phyloP scores from a whole-genome alignment of 2,888 invertebrate species.

The Thysanoteuthis rhombus region DNA sequence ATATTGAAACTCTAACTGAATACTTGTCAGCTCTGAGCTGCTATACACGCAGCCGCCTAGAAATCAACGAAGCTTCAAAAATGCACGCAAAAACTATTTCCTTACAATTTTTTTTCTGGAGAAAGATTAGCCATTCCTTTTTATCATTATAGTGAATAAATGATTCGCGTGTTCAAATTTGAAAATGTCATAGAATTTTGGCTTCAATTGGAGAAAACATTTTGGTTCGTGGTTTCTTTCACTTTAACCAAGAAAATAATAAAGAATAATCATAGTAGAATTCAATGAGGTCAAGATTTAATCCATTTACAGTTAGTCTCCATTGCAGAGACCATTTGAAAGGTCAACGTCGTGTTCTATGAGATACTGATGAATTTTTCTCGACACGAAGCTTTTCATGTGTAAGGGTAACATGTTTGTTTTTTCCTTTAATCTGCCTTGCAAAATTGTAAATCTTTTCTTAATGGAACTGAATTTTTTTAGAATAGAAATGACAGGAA shows the following conservation, averaged over 20 bases:
- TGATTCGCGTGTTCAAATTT: background rate
- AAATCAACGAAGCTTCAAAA: background rate
- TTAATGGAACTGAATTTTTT: background rate
- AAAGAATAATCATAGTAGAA: background rate
- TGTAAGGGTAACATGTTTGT: background rate
- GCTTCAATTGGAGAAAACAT: background rate
- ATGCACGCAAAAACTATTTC: background rate
- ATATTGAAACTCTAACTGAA: background rate
- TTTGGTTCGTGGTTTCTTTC: background rate
- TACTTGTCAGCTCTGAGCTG: background rate
- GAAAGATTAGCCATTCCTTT: background rate
- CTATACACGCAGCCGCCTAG: background rate
- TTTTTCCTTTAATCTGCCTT: no score
- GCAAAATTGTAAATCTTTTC: background rate
- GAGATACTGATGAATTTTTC: background rate
- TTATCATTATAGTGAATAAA: background rate
- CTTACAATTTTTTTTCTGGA: background rate
- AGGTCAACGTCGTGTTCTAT: background rate
- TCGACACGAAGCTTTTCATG: background rate
- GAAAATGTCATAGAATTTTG: background rate
- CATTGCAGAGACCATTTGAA: background rate
- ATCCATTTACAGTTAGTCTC: background rate
- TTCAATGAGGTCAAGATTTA: background rate
- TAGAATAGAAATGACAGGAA: no score
- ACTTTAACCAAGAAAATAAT: background rate